These are phyloP conservation scores for Coregonus suidteri DNA, from an alignment of 2,797 vertebrate species.

Conservation along the genomic window DNA sequence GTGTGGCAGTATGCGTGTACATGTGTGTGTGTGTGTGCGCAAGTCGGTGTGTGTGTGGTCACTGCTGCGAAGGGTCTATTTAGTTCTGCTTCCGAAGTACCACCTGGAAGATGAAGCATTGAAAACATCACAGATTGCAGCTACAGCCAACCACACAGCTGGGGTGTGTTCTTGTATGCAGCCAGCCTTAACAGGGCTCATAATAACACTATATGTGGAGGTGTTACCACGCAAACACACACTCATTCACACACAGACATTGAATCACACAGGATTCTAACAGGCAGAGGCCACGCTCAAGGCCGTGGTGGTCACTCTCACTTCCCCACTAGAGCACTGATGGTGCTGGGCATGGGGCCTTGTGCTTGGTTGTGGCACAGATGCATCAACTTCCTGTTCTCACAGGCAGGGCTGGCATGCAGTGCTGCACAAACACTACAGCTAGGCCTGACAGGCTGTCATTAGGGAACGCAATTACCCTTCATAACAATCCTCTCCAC, in stretches of 20 bases:
- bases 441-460: slow-evolving; percentile 12
- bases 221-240: slow-evolving; percentile 5
- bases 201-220: background rate
- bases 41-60: background rate
- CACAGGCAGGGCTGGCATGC: background rate
- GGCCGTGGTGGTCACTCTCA: slow-evolving; percentile 4
- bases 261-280: background rate
- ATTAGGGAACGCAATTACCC: slow-evolving; percentile 3
- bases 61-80: slow-evolving; percentile 16
- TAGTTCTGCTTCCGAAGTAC: background rate
- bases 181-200: background rate
- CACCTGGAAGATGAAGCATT: background rate
- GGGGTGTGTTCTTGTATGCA: slow-evolving; percentile 6
- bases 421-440: slow-evolving; percentile 2
- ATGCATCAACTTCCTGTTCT: slow-evolving; percentile 19
- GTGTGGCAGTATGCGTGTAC: slow-evolving; percentile 23
- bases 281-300: background rate
- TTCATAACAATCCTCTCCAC: slow-evolving; percentile 11
- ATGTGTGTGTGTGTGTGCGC: background rate
- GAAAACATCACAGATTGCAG: background rate
- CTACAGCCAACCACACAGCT: slow-evolving; percentile 10
- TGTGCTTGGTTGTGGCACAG: background rate
- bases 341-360: background rate
- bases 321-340: background rate
- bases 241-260: background rate